Percentiles rank a stretch among this genome's conserved stretches.
phyloP scores from a whole-genome alignment of 2,888 invertebrate species.

The Brachyptera putata region DNA sequence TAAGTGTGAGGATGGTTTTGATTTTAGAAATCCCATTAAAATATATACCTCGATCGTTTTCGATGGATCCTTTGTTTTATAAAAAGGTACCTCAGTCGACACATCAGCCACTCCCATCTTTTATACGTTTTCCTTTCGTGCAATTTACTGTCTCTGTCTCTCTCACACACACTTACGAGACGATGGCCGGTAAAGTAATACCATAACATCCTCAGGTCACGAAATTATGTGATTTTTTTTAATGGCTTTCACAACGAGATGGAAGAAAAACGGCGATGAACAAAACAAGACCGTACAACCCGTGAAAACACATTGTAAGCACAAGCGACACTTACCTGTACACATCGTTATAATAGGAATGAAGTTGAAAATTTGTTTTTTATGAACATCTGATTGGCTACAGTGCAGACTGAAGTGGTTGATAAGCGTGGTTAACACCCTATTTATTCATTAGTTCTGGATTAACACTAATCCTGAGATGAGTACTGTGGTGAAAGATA shows the following conservation, averaged over 20 bases:
- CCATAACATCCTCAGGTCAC: constrained; percentile 28
- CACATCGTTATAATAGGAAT: too few relatives aligned
- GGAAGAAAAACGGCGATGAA: too few relatives aligned
- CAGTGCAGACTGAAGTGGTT: too few relatives aligned
- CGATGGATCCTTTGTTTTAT: constrained; percentile 14
- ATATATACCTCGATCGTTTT: background rate
- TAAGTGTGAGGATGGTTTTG: background rate
- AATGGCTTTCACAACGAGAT: constrained; percentile 8
- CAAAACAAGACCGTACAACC: background rate
- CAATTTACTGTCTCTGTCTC: constrained; percentile 8
- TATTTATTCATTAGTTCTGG: too few relatives aligned
- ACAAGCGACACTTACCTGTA: too few relatives aligned
- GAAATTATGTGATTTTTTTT: constrained; percentile 21
- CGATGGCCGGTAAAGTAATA: constrained; percentile 1
- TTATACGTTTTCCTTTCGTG: background rate
- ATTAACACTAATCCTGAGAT: too few relatives aligned
- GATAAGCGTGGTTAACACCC: too few relatives aligned
- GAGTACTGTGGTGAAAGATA: too few relatives aligned
- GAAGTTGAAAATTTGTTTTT: too few relatives aligned
- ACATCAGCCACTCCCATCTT: constrained; percentile 24
- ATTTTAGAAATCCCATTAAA: constrained; percentile 11
- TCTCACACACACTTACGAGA: constrained; percentile 1
- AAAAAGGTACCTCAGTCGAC: constrained; percentile 14
- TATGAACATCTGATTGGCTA: too few relatives aligned
- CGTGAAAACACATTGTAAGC: constrained; percentile 9